Conservation (phyloP, 2,797 vertebrate genomes). For the Phaenicophaeus curvirostris region DNA sequence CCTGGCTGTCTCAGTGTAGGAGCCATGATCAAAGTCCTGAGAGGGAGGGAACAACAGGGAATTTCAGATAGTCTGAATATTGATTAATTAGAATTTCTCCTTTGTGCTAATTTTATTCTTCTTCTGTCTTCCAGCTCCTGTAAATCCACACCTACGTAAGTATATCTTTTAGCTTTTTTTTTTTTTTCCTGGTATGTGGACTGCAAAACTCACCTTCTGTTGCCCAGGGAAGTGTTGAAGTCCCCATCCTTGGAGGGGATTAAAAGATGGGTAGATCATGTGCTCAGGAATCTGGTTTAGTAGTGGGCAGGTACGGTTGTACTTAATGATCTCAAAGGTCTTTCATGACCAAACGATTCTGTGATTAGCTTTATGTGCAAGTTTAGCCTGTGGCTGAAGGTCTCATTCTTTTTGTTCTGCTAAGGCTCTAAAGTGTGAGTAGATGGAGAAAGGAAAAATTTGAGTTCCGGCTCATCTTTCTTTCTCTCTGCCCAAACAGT, state of each 20-base stretch:
- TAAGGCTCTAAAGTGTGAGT: neutral
- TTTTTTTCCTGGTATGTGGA: rapidly evolving
- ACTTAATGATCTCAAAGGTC: too few species aligned
- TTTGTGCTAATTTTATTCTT: constrained; percentile 40
- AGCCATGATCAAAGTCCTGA: neutral
- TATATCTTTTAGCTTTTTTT: constrained; percentile 58
- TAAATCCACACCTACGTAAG: constrained; percentile 98
- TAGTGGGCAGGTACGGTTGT: too few species aligned
- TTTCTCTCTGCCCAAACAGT: neutral
- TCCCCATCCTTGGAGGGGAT: too few species aligned
- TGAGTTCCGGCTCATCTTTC: neutral
- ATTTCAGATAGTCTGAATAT: neutral
- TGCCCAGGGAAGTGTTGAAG: too few species aligned
- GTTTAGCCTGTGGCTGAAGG: neutral
- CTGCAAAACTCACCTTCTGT: neutral
- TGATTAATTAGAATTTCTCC: neutral
- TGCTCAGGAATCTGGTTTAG: too few species aligned
- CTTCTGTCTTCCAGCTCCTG: constrained; percentile 87
- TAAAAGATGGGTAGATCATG: too few species aligned
- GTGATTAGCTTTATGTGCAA: neutral
- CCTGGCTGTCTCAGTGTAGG: neutral
- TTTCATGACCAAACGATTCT: too few species aligned
- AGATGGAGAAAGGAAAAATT: neutral
- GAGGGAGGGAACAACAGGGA: neutral
- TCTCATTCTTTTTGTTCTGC: neutral